Conservation (phyloP, 1,140 invertebrate species). For the Euglossa dilemma region DNA sequence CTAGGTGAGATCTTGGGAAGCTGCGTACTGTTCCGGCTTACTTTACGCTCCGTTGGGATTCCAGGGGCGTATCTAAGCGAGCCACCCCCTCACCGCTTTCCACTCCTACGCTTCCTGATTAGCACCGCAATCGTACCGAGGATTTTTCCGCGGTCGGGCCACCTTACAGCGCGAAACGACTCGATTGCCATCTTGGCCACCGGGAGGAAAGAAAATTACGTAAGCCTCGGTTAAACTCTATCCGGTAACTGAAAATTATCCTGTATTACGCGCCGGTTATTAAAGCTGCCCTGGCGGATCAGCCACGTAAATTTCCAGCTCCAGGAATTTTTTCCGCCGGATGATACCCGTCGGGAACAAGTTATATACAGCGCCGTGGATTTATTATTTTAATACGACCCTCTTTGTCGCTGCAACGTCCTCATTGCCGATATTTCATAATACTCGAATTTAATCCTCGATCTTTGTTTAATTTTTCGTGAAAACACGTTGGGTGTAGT, state of each 20-base stretch:
- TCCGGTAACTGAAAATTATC: constrained; percentile 47
- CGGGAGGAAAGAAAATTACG: constrained; percentile 39
- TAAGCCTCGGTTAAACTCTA: constrained; percentile 5
- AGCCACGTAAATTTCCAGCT: constrained; percentile 34
- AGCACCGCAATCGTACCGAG: constrained; percentile 46
- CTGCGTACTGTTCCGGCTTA: constrained; percentile 72
- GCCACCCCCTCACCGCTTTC: constrained; percentile 55
- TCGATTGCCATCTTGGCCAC: constrained; percentile 47
- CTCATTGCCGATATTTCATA: neutral
- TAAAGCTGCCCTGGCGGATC: constrained; percentile 30
- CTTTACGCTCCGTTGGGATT: constrained; percentile 75
- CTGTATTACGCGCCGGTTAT: constrained; percentile 34
- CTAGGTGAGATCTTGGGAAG: constrained; percentile 75
- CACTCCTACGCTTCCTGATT: constrained; percentile 49
- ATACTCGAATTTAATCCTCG: neutral
- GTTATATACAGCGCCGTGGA: neutral
- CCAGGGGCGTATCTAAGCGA: constrained; percentile 73
- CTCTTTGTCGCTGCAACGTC: neutral
- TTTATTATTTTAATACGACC: constrained; percentile 31
- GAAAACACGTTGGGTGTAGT: too few species aligned
- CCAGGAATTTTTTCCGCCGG: constrained; percentile 24
- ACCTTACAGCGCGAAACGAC: constrained; percentile 50
- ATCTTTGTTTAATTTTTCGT: too few species aligned
- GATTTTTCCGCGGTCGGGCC: constrained; percentile 41
- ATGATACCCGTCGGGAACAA: neutral